These are phyloP conservation scores for Galeruca laticollis DNA, from an alignment of 2,888 invertebrate species.

Conservation along the genomic window DNA sequence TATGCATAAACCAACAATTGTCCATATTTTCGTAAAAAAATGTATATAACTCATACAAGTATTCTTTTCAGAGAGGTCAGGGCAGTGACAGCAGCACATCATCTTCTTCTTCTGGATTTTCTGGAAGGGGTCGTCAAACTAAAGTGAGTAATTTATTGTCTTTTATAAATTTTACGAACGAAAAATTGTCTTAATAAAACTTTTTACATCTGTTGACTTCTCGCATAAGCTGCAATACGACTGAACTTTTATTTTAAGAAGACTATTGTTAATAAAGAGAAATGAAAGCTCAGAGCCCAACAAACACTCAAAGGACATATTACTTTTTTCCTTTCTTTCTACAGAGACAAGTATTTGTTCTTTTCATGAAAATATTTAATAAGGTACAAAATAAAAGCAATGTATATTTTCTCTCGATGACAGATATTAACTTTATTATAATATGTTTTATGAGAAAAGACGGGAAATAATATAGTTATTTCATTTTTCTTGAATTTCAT, in stretches of 20 bases:
- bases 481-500: too few relatives aligned
- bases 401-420: background rate
- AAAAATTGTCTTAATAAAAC: background rate
- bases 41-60: constrained; percentile 12
- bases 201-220: background rate
- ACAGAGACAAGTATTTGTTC: background rate
- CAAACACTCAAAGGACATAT: background rate
- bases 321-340: background rate
- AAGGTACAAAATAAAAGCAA: background rate
- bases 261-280: background rate
- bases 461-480: too few relatives aligned
- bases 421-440: too few relatives aligned
- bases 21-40: too few relatives aligned
- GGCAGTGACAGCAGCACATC: constrained; percentile 66
- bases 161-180: background rate
- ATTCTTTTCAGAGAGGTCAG: constrained; percentile 66
- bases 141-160: constrained; percentile 68
- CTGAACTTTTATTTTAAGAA: background rate
- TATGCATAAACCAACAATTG: too few relatives aligned
- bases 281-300: background rate
- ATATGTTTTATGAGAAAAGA: too few relatives aligned
- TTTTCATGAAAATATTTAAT: background rate
- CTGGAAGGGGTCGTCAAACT: constrained; percentile 68
- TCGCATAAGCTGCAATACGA: background rate
- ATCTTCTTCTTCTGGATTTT: constrained; percentile 61